Percentiles rank a stretch among this genome's conserved stretches.
phyloP scores from a whole-genome alignment of 2,888 invertebrate genomes.

The Stenodera caucasica region DNA sequence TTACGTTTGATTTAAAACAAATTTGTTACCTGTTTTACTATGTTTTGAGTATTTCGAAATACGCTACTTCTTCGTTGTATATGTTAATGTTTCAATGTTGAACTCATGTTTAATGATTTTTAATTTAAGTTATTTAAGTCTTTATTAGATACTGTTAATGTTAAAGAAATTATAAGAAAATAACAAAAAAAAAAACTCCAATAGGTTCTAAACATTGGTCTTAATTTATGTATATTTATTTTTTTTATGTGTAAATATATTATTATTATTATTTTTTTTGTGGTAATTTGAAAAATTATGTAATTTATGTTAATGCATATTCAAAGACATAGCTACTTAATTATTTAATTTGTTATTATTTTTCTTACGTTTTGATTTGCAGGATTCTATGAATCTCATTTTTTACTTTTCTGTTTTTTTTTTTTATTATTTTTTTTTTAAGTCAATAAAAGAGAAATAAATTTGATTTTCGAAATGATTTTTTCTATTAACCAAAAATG shows the following conservation, averaged over 20 bases:
- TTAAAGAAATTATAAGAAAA: constrained; percentile 6
- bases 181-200: constrained; percentile 22
- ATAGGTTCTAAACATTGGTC: constrained; percentile 39
- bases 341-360: constrained; percentile 49
- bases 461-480: constrained; percentile 35
- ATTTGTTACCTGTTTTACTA: constrained; percentile 41
- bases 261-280: constrained; percentile 1
- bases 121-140: constrained; percentile 41
- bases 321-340: constrained; percentile 52
- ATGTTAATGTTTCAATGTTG: constrained; percentile 40
- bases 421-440: constrained; percentile 47
- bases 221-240: constrained; percentile 49
- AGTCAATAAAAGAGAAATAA: constrained; percentile 39
- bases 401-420: constrained; percentile 37
- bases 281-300: constrained; percentile 42
- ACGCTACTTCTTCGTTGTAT: constrained; percentile 40
- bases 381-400: constrained; percentile 45
- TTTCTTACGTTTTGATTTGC: constrained; percentile 45
- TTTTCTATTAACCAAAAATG: background rate
- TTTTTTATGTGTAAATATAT: constrained; percentile 36
- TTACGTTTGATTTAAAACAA: no score
- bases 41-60: constrained; percentile 28
- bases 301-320: constrained; percentile 49
- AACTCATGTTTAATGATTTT: constrained; percentile 38
- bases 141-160: constrained; percentile 37